A percentile compares a stretch with the other conserved stretches of the same genome.
phyloP scores from a whole-genome alignment of 2,888 invertebrate species.

The Cryptocheilus praepositus region DNA sequence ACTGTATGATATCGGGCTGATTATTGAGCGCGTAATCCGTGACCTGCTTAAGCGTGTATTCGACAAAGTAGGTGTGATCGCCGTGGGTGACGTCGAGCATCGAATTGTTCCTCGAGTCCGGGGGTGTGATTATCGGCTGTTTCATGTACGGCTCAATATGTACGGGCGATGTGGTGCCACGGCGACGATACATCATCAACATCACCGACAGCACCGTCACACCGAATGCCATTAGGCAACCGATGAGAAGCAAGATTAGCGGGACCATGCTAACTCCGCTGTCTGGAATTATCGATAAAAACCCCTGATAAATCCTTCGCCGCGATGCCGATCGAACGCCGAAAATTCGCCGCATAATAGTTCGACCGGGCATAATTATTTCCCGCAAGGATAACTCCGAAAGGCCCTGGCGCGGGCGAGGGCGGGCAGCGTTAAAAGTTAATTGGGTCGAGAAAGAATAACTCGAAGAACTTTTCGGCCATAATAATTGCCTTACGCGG shows the following conservation, averaged over 20 bases:
- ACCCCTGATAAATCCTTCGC: not conserved
- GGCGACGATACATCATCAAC: conserved; percentile 80
- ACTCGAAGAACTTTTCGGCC: too few relatives aligned
- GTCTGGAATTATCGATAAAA: conserved; percentile 75
- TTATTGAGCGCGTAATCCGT: conserved; percentile 72
- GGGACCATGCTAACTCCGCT: conserved; percentile 83
- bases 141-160: conserved; percentile 74
- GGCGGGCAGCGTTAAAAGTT: too few relatives aligned
- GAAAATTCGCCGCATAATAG: too few relatives aligned
- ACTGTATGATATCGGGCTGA: conserved; percentile 88
- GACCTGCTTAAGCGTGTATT: conserved; percentile 85
- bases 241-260: conserved; percentile 82
- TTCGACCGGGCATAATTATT: too few relatives aligned
- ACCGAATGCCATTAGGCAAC: conserved; percentile 81
- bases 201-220: conserved; percentile 81
- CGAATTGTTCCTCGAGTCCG: conserved; percentile 76
- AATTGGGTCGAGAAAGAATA: too few relatives aligned
- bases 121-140: conserved; percentile 73
- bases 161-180: conserved; percentile 75
- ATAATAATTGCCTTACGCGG: too few relatives aligned
- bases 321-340: too few relatives aligned
- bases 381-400: too few relatives aligned
- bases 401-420: too few relatives aligned
- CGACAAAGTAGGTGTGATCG: conserved; percentile 89
- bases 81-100: conserved; percentile 87